These are phyloP conservation scores for Bombyx huttoni DNA, from an alignment of 2,888 invertebrate species.

Conservation along the genomic window DNA sequence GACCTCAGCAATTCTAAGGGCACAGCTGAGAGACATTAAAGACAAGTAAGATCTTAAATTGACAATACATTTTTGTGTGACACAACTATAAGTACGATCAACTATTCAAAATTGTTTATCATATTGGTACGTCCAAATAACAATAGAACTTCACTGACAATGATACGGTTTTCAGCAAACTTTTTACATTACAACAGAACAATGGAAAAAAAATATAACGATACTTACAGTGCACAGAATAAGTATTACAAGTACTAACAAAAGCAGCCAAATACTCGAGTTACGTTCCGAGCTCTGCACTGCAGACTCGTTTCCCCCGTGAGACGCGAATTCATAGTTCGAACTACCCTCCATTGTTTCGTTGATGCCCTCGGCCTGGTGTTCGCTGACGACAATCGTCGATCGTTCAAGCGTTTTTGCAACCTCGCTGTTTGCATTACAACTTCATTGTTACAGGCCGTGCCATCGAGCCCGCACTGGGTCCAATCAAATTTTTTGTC, in stretches of 20 bases:
- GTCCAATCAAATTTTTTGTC: constrained; percentile 17
- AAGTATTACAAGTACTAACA: neutral
- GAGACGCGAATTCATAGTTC: too few species aligned
- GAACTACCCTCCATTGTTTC: constrained; percentile 15
- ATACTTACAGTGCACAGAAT: neutral
- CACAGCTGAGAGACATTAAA: too few species aligned
- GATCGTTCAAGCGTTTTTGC: constrained; percentile 33
- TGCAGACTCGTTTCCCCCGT: neutral
- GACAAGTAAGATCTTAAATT: too few species aligned
- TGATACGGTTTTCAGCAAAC: too few species aligned
- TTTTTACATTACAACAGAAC: neutral
- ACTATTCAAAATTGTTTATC: too few species aligned
- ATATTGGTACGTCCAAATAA: neutral
- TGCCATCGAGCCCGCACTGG: constrained; percentile 1
- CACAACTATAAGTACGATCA: too few species aligned
- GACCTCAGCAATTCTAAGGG: too few species aligned
- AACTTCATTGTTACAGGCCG: constrained; percentile 22
- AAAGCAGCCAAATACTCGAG: neutral
- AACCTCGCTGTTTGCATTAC: constrained; percentile 37
- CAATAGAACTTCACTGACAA: neutral
- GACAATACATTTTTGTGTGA: too few species aligned
- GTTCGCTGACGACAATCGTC: constrained; percentile 33
- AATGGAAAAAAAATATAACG: neutral
- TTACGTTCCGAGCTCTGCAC: neutral
- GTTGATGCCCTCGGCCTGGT: constrained; percentile 22